Percentiles rank a stretch among this genome's conserved stretches.
These are phyloP conservation scores for Potamarius usumacintae DNA, from an alignment of 2,113 vertebrate species.

Conservation along the genomic window DNA sequence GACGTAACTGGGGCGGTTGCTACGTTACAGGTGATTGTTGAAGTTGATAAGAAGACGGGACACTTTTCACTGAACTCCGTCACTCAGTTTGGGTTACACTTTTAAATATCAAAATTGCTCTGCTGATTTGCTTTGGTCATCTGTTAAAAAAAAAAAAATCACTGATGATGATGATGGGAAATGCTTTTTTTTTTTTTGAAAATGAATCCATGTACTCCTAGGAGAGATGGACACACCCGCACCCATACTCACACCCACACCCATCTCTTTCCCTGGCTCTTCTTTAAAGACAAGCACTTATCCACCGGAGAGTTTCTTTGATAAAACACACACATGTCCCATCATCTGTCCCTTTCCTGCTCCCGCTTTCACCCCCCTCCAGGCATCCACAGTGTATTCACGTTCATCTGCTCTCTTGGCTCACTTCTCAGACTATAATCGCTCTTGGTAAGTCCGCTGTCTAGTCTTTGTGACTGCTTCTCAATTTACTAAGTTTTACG, in stretches of 20 bases:
- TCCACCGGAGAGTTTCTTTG: slow-evolving; percentile 67
- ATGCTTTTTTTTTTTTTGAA: neutral
- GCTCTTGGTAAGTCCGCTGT: slow-evolving; percentile 32
- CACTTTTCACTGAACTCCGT: neutral
- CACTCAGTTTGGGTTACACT: neutral
- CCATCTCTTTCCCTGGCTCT: slow-evolving; percentile 76
- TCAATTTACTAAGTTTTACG: neutral
- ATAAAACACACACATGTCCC: slow-evolving; percentile 48
- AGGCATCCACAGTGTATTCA: slow-evolving; percentile 41
- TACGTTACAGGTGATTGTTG: neutral
- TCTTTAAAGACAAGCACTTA: slow-evolving; percentile 75
- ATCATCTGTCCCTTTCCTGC: slow-evolving; percentile 70
- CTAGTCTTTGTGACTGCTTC: slow-evolving; percentile 31
- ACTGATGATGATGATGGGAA: neutral
- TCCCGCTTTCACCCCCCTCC: slow-evolving; percentile 49
- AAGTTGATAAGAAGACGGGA: neutral
- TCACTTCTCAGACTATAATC: slow-evolving; percentile 34
- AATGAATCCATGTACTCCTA: slow-evolving; percentile 54
- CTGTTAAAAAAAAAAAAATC: neutral
- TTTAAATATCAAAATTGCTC: neutral
- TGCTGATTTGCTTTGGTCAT: neutral
- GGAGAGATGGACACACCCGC: slow-evolving; percentile 65
- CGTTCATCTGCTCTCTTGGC: slow-evolving; percentile 48
- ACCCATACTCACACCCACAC: slow-evolving; percentile 51
- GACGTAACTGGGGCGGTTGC: neutral